Base-by-base conservation (phyloP, 2,888 invertebrate species). In the Onchidella celtica region DNA sequence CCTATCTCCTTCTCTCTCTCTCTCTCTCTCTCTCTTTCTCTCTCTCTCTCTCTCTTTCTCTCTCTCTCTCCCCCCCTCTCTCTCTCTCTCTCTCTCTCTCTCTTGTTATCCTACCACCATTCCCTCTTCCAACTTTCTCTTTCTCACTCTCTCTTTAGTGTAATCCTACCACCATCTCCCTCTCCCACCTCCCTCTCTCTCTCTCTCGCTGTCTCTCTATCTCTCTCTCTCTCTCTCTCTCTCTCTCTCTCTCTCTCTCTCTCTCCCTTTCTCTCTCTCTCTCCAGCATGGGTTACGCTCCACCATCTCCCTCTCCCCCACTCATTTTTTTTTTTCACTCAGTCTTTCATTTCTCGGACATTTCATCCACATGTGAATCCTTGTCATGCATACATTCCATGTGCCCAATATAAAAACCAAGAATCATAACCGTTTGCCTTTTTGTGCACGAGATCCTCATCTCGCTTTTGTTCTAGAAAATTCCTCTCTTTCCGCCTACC, bases 41-140 rank as follows among this genome's bases (percentile, higher is more conserved):
- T 69, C 69, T 36, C 69, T 69, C 69, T 36, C 69, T 69, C 69
- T 36, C 69, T 69, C 69, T 36, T 17, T 47, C 47, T 11, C 47
- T 17, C 17, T 47, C 17, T 17, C 47, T 47, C 47, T 17, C 47
- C 17, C 47, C 47, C 47, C 17, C 47, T 17, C 17, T 47, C 47
- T 17, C 47, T 47, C 47, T 17, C 47, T 47, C 70, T 21, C 47
- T 70, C 70, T 47, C 70, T 40, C 14, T 70, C 2, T 70, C 11
- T 70, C n/a, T 70, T n/a, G 3, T n/a, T 27, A 21, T 70, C n/a
- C 27, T n/a, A 61, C 61, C 61, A 14, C 24, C 61, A 6, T 47
- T 47, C 47, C 47, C 47, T 17, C 47, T 11, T n/a, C n/a, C n/a
- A n/a, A n/a, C n/a, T n/a, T n/a, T 47, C 47, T 47, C 47, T 47